These are phyloP conservation scores for Vombatus ursinus DNA, from an alignment of 2,113 vertebrate genomes.

Conservation along the genomic window DNA sequence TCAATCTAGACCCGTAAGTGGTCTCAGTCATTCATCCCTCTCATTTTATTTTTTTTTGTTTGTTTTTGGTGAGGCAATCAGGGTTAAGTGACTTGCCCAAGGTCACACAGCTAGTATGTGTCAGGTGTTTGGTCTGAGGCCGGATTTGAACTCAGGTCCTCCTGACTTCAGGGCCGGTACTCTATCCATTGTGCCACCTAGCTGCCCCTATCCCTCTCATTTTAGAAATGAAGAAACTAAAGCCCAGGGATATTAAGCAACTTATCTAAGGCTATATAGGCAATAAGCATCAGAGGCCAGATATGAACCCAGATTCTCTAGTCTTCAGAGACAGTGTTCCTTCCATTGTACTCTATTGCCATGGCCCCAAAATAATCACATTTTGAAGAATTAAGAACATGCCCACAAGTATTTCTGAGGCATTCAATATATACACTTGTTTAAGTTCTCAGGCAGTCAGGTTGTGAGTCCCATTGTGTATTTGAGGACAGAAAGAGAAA, in stretches of 20 bases:
- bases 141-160: too few relatives aligned
- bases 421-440: neutral
- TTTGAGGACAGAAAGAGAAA: constrained; percentile 21
- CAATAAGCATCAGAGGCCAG: neutral
- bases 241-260: neutral
- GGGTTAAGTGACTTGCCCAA: too few relatives aligned
- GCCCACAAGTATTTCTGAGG: neutral
- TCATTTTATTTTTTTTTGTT: too few relatives aligned
- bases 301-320: neutral
- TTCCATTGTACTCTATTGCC: neutral
- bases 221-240: neutral
- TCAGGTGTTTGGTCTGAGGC: too few relatives aligned
- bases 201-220: neutral
- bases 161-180: too few relatives aligned
- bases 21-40: neutral
- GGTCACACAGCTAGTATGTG: too few relatives aligned
- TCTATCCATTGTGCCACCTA: too few relatives aligned
- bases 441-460: neutral
- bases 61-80: too few relatives aligned
- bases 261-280: neutral
- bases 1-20: neutral
- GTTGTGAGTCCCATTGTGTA: neutral
- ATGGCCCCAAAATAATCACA: neutral
- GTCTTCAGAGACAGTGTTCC: neutral
- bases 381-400: constrained; percentile 14